Conservation (phyloP, 2,797 vertebrate genomes). For the Apogon talboti region DNA sequence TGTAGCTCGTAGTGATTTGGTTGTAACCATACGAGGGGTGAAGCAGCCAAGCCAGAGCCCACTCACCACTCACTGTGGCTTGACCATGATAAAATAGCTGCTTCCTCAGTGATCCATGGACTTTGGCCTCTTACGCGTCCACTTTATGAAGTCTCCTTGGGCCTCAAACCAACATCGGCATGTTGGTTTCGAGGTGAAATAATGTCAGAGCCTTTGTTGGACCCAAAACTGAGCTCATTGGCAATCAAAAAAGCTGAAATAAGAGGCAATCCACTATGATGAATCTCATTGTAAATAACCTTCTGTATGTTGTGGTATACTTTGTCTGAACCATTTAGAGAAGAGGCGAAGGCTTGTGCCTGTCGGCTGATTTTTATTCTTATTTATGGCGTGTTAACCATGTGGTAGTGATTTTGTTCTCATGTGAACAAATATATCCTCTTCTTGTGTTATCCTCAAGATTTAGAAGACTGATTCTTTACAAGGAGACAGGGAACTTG, state of each 20-base stretch:
- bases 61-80: slow-evolving; percentile 53
- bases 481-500: slow-evolving; percentile 5
- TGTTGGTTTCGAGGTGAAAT: slow-evolving; percentile 52
- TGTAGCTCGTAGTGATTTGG: slow-evolving; percentile 53
- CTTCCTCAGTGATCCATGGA: slow-evolving; percentile 54
- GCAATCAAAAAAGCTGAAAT: slow-evolving; percentile 29
- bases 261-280: slow-evolving; percentile 26
- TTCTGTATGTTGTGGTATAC: slow-evolving; percentile 46
- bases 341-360: slow-evolving; percentile 18
- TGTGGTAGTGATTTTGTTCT: slow-evolving; percentile 56
- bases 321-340: slow-evolving; percentile 59
- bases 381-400: slow-evolving; percentile 58
- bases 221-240: slow-evolving; percentile 15
- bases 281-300: slow-evolving; percentile 41
- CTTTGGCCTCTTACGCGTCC: slow-evolving; percentile 40
- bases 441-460: slow-evolving; percentile 34
- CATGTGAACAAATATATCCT: slow-evolving; percentile 19
- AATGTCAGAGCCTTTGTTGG: slow-evolving; percentile 40
- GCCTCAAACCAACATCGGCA: slow-evolving; percentile 47
- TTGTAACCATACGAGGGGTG: slow-evolving; percentile 38
- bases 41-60: slow-evolving; percentile 58
- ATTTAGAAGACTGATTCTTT: slow-evolving; percentile 37
- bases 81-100: slow-evolving; percentile 62
- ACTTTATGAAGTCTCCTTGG: slow-evolving; percentile 37
- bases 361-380: slow-evolving; percentile 13